These are phyloP conservation scores for Rhopalosiphum maidis DNA, from an alignment of 1,140 invertebrate genomes.

Conservation along the genomic window DNA sequence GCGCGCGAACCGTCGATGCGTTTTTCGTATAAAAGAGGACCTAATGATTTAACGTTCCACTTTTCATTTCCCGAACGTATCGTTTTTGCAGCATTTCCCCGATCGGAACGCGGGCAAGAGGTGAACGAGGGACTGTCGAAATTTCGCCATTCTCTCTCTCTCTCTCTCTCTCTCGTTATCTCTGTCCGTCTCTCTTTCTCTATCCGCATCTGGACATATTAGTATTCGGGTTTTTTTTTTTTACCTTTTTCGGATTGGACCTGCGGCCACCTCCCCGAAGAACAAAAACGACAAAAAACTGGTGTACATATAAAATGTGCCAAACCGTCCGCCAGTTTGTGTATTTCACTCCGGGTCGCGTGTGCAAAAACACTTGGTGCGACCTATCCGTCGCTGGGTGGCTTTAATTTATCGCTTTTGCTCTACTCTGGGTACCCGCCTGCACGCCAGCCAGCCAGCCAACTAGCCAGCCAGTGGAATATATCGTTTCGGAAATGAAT, in stretches of 20 bases:
- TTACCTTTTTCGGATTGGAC: background rate
- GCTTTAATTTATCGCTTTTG: slow-evolving; percentile 9
- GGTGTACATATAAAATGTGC: background rate
- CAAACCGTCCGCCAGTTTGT: background rate
- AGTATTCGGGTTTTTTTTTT: background rate
- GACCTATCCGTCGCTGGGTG: background rate
- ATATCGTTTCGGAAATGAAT: background rate
- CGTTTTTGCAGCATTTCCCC: background rate
- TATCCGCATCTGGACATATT: background rate
- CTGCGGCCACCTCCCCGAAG: background rate
- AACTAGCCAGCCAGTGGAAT: background rate
- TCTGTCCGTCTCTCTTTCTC: background rate
- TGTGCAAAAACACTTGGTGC: background rate
- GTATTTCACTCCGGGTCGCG: background rate
- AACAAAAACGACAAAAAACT: slow-evolving; percentile 31
- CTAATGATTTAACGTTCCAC: slow-evolving; percentile 24
- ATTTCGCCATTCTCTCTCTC: background rate
- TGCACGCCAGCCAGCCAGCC: background rate
- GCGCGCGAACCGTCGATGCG: background rate
- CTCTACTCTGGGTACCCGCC: background rate
- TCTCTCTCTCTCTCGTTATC: too few relatives aligned
- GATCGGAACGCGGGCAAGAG: background rate
- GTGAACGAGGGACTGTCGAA: background rate
- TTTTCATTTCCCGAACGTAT: slow-evolving; percentile 34
- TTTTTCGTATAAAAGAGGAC: slow-evolving; percentile 4